phyloP scores from a whole-genome alignment of 2,888 invertebrate species.

The Boloria selene region DNA sequence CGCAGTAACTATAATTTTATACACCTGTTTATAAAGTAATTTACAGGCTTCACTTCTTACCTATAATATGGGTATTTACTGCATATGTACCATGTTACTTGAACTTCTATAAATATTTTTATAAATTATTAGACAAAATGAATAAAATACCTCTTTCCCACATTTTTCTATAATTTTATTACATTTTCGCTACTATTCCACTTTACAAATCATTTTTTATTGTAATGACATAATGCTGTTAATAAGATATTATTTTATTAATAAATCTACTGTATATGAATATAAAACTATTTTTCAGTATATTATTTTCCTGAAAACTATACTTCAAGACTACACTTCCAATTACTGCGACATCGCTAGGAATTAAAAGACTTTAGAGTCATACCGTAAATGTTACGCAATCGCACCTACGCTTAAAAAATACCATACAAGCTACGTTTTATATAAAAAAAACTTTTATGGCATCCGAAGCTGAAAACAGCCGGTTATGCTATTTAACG shows the following conservation, averaged over 20 bases:
- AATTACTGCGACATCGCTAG: slow-evolving; percentile 14
- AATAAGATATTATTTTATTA: neutral
- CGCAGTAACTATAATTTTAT: too few species aligned
- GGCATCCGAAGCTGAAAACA: slow-evolving; percentile 68
- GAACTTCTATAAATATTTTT: too few species aligned
- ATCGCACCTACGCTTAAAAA: slow-evolving; percentile 47
- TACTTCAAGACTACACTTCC: neutral
- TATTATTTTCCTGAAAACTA: neutral
- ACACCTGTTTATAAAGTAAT: too few species aligned
- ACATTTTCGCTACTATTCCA: too few species aligned
- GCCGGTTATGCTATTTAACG: slow-evolving; percentile 64
- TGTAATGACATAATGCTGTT: neutral
- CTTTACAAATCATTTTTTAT: neutral
- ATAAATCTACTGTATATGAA: neutral
- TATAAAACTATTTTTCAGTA: neutral
- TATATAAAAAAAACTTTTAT: slow-evolving; percentile 61
- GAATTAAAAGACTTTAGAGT: slow-evolving; percentile 16
- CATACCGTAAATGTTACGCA: slow-evolving; percentile 56
- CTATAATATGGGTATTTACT: too few species aligned
- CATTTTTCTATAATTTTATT: neutral
- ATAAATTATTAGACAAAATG: too few species aligned
- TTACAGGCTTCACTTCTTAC: too few species aligned
- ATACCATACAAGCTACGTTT: slow-evolving; percentile 49
- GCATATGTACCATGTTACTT: too few species aligned
- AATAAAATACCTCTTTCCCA: too few species aligned